Percentiles rank a stretch among this genome's conserved stretches.
Evolutionary conservation across 2,113 vertebrate species (phyloP).

Genomic region (Camelus bactrianus): DNA sequence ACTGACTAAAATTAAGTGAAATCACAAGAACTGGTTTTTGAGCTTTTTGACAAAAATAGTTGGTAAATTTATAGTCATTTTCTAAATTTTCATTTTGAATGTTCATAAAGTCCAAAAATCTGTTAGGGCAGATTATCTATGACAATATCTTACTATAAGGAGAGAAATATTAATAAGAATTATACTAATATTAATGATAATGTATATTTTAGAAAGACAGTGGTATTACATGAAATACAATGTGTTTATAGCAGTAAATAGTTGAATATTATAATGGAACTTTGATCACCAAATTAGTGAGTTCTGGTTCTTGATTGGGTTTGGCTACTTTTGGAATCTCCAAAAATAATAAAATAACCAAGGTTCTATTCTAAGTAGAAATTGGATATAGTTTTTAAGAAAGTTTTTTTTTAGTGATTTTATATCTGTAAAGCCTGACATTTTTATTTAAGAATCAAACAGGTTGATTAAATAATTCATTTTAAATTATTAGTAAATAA

Average conservation of each 20-base stretch:
- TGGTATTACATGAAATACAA: background rate
- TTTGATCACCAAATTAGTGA: constrained; percentile 31
- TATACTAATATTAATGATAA: background rate
- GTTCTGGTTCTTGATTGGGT: background rate
- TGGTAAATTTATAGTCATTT: background rate
- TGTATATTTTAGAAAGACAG: background rate
- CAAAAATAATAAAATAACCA: background rate
- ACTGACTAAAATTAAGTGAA: constrained; percentile 7
- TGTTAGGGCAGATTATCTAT: background rate
- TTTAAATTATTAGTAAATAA: background rate
- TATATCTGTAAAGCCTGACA: background rate
- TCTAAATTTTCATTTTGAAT: background rate
- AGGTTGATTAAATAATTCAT: background rate
- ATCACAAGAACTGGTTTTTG: background rate
- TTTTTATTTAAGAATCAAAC: background rate
- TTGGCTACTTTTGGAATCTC: constrained; percentile 33
- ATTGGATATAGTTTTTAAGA: background rate
- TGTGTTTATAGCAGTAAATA: background rate
- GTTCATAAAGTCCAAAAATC: background rate
- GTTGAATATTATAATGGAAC: background rate
- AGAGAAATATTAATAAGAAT: background rate
- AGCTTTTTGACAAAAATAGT: background rate
- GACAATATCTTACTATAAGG: background rate
- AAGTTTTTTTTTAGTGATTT: background rate
- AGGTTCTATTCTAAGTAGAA: background rate